Conservation (phyloP, 2,888 invertebrate genomes). For the Hirtodrosophila duncani region DNA sequence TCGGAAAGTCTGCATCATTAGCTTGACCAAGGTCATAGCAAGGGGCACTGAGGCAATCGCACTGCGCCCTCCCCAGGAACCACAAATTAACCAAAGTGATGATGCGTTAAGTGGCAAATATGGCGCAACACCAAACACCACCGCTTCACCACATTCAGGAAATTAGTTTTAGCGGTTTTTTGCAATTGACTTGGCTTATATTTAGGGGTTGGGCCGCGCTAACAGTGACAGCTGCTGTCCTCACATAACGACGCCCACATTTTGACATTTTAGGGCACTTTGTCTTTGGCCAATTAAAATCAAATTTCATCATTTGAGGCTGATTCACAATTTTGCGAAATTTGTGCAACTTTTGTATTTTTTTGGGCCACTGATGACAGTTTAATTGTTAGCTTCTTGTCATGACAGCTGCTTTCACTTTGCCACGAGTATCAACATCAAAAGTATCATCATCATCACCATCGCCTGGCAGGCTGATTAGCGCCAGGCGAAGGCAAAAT, state of each 20-base stretch:
- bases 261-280: constrained; percentile 43
- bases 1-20: constrained; percentile 48
- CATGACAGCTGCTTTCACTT: constrained; percentile 61
- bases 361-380: constrained; percentile 57
- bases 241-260: constrained; percentile 35
- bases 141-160: constrained; percentile 38
- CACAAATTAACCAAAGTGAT: constrained; percentile 68
- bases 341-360: constrained; percentile 28
- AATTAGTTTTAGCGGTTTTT: constrained; percentile 66
- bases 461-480: constrained; percentile 21
- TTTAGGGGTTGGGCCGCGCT: constrained; percentile 4
- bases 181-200: neutral
- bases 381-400: constrained; percentile 52
- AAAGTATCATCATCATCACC: constrained; percentile 31
- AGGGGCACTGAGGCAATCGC: constrained; percentile 44
- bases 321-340: constrained; percentile 38
- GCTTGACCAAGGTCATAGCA: constrained; percentile 36
- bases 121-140: constrained; percentile 46
- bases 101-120: constrained; percentile 65
- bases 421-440: constrained; percentile 37
- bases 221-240: constrained; percentile 49
- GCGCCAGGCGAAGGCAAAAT: constrained; percentile 34
- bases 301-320: constrained; percentile 64
- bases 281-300: constrained; percentile 66
- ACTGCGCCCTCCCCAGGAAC: constrained; percentile 29